Evolutionary conservation across 2,113 vertebrate species (phyloP).

Genomic region (Bujurquina vittata): DNA sequence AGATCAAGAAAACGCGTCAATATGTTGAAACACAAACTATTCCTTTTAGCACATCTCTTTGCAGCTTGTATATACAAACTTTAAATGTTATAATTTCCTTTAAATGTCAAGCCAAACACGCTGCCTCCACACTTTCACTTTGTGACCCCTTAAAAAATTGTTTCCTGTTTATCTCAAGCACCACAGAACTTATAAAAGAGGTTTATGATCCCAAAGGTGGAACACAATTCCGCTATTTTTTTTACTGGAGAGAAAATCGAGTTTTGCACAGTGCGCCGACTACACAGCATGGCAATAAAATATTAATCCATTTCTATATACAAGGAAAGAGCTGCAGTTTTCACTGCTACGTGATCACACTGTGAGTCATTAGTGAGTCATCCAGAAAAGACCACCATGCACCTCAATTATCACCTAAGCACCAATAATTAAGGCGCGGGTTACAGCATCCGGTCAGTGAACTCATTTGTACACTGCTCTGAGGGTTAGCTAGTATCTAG

Average conservation of each 20-base stretch:
- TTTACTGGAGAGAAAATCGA: not conserved
- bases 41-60: no score
- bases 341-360: not conserved
- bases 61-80: not conserved
- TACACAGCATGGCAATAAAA: not conserved
- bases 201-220: not conserved
- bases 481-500: not conserved
- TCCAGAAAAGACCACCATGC: not conserved
- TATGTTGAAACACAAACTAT: not conserved
- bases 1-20: not conserved
- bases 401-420: not conserved
- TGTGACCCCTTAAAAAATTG: fast-evolving
- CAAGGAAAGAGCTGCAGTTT: not conserved
- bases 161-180: not conserved
- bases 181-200: not conserved
- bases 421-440: not conserved
- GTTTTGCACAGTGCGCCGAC: fast-evolving
- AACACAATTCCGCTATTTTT: not conserved
- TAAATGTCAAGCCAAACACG: not conserved
- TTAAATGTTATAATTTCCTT: not conserved
- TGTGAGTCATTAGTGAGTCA: conserved; percentile 9
- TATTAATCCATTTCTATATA: conserved; percentile 6
- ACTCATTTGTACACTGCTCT: not conserved
- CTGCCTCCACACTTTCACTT: not conserved
- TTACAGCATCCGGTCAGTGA: fast-evolving